phyloP scores from a whole-genome alignment of 2,797 vertebrate species.

The Otolemur crassicaudatus region DNA sequence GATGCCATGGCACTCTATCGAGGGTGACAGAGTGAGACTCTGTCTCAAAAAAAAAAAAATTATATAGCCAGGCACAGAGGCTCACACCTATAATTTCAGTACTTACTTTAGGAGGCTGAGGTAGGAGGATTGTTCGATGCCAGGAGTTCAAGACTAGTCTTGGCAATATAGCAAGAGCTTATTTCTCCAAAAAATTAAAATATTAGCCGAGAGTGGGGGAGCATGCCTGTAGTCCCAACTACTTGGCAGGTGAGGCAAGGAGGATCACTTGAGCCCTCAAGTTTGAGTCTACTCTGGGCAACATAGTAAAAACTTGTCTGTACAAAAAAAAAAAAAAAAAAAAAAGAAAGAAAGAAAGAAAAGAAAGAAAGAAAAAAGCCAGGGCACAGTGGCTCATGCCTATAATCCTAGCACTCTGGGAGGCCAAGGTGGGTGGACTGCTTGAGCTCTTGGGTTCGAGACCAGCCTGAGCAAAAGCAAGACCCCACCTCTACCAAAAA shows the following conservation, averaged over 20 bases:
- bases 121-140: not conserved
- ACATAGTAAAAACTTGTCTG: not conserved
- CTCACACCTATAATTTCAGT: not conserved
- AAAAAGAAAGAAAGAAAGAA: no score
- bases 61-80: not conserved
- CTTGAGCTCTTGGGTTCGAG: no score
- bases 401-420: no score
- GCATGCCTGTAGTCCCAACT: not conserved
- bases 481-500: no score
- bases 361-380: no score
- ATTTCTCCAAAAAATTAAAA: not conserved
- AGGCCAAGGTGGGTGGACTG: no score
- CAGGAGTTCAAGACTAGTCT: not conserved
- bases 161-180: not conserved
- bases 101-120: not conserved
- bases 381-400: no score
- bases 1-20: no score
- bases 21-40: no score
- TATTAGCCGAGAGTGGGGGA: not conserved
- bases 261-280: not conserved
- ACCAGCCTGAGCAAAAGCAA: no score
- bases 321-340: not conserved
- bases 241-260: not conserved
- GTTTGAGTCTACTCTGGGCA: not conserved
- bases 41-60: not conserved